A percentile compares a stretch with the other conserved stretches of the same genome.
These are phyloP conservation scores for Oncorhynchus masou DNA, from an alignment of 2,113 vertebrate species.

Conservation along the genomic window DNA sequence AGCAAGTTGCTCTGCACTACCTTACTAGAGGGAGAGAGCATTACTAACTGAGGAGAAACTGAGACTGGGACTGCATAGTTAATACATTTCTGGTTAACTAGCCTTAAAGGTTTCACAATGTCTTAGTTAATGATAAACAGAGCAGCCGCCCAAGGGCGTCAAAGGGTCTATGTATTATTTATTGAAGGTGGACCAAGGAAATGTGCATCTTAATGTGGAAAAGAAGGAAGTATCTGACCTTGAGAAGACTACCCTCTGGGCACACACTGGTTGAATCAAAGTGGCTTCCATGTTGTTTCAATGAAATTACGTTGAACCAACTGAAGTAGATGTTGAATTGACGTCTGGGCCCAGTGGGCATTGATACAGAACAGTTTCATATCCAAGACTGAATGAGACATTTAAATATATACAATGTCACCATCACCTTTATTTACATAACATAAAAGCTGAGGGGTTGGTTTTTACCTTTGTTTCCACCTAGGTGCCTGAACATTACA, in stretches of 20 bases:
- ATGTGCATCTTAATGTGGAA: neutral
- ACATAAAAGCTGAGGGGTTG: too few species aligned
- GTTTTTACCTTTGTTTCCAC: too few species aligned
- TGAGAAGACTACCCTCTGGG: neutral
- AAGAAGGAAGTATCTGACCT: conserved; percentile 17
- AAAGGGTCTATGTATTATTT: conserved; percentile 11
- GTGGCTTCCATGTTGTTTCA: too few species aligned
- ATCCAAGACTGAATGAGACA: neutral
- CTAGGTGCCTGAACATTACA: neutral
- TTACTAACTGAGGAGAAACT: conserved; percentile 23
- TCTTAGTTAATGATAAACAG: conserved; percentile 66
- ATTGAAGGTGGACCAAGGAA: conserved; percentile 21
- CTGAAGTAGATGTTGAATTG: too few species aligned
- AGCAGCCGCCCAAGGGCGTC: conserved; percentile 33
- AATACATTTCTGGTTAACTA: conserved; percentile 12
- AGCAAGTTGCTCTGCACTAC: too few species aligned
- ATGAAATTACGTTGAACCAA: too few species aligned
- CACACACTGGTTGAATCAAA: too few species aligned
- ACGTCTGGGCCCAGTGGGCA: neutral
- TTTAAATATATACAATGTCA: neutral
- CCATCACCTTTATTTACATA: neutral
- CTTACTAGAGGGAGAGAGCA: neutral
- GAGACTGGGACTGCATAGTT: neutral
- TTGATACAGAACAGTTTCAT: neutral
- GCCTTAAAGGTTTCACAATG: conserved; percentile 54